Base-by-base conservation (phyloP, 2,113 vertebrate genomes). In the Rhinoderma darwinii region DNA sequence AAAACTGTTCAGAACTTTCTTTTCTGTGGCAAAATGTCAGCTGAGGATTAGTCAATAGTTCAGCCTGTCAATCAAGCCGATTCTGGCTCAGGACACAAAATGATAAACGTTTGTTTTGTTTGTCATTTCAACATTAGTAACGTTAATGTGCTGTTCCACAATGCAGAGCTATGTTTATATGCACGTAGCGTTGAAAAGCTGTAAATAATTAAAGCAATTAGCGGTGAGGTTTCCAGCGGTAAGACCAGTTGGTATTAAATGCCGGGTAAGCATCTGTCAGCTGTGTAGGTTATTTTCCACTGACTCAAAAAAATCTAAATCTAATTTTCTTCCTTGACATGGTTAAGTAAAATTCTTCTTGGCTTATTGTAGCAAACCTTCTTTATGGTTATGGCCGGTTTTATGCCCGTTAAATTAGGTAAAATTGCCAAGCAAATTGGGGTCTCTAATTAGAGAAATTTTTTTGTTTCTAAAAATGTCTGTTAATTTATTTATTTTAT, bases 171-270 rank as follows among this genome's bases (percentile, higher is more conserved):
- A 39, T 86, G 61, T 79, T 86, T 86, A 70, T 70, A 47, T 51
- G 84, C 75, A 72, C 47, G 41, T 39, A 80, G 84, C 47, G 35
- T 80, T 79, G 61, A 80, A 86, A 80, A 72, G 84, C 76, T 86
- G 76, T 78, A 70, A 86, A 86, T 86, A 86, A 86, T 86, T 86
- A 86, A 79, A 54, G 84, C 84, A 86, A 86, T 86, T 86, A 86
- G 76, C 43, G 63, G 37, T 72, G 61, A 80, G 84, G 47, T 86
- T 86, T 72, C 84, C 75, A 86, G 76, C 35, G 59, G 73, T 78
- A 66, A 77, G 61, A 66, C 59, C 59, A 35, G 84, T 86, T 86
- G 84, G 84, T 86, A 72, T 72, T 86, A 80, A 86, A 86, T 72
- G 47, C 61, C 63, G 84, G 76, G 76, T 79, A 72, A 39, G 75